Evolutionary conservation across 1,140 invertebrate genomes (phyloP).

Genomic region (Aethina tumida): DNA sequence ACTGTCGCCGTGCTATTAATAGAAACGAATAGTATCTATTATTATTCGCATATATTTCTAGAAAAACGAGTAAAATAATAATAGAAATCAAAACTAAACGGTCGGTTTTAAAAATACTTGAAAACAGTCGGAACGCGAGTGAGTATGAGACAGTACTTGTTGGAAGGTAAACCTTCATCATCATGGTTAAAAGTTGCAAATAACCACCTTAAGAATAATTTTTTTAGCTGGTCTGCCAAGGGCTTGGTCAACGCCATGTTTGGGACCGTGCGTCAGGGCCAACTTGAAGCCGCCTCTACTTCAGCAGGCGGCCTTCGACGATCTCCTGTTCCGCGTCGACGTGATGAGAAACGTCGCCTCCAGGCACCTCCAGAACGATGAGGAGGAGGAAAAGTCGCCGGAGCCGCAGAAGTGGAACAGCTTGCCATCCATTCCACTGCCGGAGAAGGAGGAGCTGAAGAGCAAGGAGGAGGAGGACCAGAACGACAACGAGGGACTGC

Average conservation of each 20-base stretch:
- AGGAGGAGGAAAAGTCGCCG: conserved; percentile 51
- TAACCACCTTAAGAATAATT: too few relatives aligned
- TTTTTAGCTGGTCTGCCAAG: conserved; percentile 30
- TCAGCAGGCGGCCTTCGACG: conserved; percentile 78
- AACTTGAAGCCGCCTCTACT: conserved; percentile 55
- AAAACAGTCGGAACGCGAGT: too few relatives aligned
- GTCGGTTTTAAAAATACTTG: background rate
- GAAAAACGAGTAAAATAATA: too few relatives aligned
- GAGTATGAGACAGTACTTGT: too few relatives aligned
- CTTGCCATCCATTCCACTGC: conserved; percentile 22
- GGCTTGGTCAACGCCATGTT: conserved; percentile 34
- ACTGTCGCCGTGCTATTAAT: too few relatives aligned
- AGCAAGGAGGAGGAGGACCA: conserved; percentile 16
- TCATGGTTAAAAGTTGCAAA: too few relatives aligned
- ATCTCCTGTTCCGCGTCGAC: conserved; percentile 70
- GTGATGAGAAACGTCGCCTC: conserved; percentile 72
- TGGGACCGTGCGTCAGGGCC: conserved; percentile 40
- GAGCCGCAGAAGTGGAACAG: conserved; percentile 41
- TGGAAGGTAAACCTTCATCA: too few relatives aligned
- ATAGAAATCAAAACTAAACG: background rate
- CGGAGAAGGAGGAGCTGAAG: conserved; percentile 18
- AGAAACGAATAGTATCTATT: too few relatives aligned
- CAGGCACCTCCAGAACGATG: conserved; percentile 50
- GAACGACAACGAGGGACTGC: conserved; percentile 26
- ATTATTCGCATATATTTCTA: too few relatives aligned